Conservation (phyloP, 2,797 vertebrate genomes). For the Simalia tracyae region DNA sequence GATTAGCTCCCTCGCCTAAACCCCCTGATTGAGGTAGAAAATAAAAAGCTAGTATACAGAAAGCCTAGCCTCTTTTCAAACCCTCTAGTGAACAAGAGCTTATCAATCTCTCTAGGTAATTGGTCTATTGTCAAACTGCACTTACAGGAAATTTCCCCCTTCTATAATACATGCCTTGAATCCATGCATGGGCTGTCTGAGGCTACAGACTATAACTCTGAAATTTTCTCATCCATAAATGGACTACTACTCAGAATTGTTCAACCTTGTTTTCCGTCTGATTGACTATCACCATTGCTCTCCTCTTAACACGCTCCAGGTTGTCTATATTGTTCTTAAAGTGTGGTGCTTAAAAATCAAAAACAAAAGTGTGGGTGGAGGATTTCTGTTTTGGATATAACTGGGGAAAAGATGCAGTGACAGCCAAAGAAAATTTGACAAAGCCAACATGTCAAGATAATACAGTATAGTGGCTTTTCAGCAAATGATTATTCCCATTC, state of each 20-base stretch:
- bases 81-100: not conserved
- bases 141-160: not conserved
- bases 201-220: not conserved
- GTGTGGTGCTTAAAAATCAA: not conserved
- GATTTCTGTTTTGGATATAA: not conserved
- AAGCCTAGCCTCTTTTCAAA: not conserved
- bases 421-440: not conserved
- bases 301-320: not conserved
- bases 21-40: not conserved
- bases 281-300: not conserved
- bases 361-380: not conserved
- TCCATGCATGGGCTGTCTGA: not conserved
- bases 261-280: not conserved
- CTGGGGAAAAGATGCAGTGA: not conserved
- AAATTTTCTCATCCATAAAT: not conserved
- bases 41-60: not conserved
- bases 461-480: not conserved
- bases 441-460: not conserved
- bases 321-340: not conserved
- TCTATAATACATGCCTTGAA: not conserved
- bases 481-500: conserved; percentile 6
- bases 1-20: not conserved
- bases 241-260: not conserved
- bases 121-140: not conserved
- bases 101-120: not conserved